phyloP scores from a whole-genome alignment of 2,113 vertebrate genomes.

The Larimichthys polyactis region DNA sequence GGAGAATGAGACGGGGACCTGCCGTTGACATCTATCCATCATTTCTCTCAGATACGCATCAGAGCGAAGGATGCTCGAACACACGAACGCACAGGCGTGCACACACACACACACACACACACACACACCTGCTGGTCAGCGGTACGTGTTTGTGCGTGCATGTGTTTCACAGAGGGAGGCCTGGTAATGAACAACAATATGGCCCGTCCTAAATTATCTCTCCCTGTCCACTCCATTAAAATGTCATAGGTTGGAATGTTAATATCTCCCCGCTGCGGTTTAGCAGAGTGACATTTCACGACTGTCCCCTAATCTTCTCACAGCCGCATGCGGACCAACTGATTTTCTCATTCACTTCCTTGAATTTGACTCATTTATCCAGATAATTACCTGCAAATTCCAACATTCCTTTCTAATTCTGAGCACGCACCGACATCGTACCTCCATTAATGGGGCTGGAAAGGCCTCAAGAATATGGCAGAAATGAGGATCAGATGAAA shows the following conservation, averaged over 20 bases:
- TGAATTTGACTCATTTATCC: neutral
- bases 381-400: neutral
- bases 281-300: slow-evolving; percentile 47
- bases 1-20: slow-evolving; percentile 57
- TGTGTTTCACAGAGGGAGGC: slow-evolving; percentile 47
- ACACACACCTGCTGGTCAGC: neutral
- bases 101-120: slow-evolving; percentile 32
- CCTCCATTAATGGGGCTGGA: neutral
- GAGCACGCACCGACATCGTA: neutral
- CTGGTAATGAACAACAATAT: slow-evolving; percentile 74
- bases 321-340: slow-evolving; percentile 6
- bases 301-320: slow-evolving; percentile 25
- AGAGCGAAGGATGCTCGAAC: neutral
- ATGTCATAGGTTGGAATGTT: slow-evolving; percentile 71
- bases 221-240: slow-evolving; percentile 73
- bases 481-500: neutral
- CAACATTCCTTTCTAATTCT: neutral
- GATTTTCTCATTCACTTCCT: slow-evolving; percentile 1
- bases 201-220: slow-evolving; percentile 64
- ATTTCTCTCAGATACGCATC: slow-evolving; percentile 52
- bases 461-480: neutral
- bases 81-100: slow-evolving; percentile 3
- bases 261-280: slow-evolving; percentile 55
- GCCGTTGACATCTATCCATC: slow-evolving; percentile 75
- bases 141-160: slow-evolving; percentile 1